Evolutionary conservation across 1,140 invertebrate genomes (phyloP), one percentile per base, ranked within the genome.

Genomic region (Trachelipus rathkii): DNA sequence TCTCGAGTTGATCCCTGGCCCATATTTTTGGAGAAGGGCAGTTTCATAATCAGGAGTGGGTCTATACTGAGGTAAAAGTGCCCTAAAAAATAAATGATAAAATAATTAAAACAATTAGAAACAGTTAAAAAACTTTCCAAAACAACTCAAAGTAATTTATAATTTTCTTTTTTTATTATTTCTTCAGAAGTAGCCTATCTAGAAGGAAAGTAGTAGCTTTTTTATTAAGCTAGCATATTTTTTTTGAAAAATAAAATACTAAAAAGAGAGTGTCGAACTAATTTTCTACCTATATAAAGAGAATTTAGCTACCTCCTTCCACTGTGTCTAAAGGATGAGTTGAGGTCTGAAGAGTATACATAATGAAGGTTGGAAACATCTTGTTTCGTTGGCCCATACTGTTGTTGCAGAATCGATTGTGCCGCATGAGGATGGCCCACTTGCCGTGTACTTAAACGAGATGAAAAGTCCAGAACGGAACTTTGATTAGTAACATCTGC

Each of bases 11-110:
- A 60, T 19, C 8, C 50, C 50, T 15, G 50, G 50, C 11, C 50
- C 50, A 60, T 60, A 60, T 8, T 60, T 60, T 19, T 60, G 50
- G 11, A 60, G 19, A 60, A 60, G 50, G 8, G 50, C 95, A 0
- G 93, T 95, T 83, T 97, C 94, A 84, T 98, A 98, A 85, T 96
- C 95, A 0, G 95, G 95, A 1, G 94, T 93, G 33, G 92, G 92
- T 60, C 95, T 89, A 84, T 97, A 97, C 0, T 92, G 92, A 0
- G 95, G 95, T 21, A 96, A 84, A 77, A 95, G 87, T 10, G 92
- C 91, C 79, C 89, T 60, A 19, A 33, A 33, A 33, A 33, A 33
- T 3, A 33, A 3, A 33, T 1, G 6, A 33, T 6, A 33, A 33
- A 33, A 33, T 3, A 3, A 33, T 33, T 1, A 33, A 33, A 33